Conservation (phyloP, 2,113 vertebrate genomes). For the Cephalopterus ornatus region DNA sequence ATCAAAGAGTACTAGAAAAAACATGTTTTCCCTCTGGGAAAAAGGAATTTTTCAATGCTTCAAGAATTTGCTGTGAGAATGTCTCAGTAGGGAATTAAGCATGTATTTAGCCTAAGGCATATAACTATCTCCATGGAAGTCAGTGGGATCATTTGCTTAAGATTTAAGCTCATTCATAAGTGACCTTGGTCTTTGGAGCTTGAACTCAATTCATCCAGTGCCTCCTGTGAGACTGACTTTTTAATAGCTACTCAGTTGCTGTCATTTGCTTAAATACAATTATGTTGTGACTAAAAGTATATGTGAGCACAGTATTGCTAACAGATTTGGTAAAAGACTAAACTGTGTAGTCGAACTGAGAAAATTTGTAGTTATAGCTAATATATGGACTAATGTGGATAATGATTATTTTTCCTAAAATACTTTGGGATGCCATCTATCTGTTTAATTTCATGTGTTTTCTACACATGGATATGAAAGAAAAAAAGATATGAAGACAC, state of each 20-base stretch:
- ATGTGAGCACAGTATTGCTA: neutral
- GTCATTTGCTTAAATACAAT: neutral
- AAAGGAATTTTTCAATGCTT: neutral
- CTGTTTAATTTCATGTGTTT: neutral
- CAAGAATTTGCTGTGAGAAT: neutral
- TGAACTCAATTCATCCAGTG: neutral
- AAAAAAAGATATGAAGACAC: neutral
- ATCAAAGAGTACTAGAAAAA: neutral
- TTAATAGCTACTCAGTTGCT: neutral
- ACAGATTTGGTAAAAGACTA: neutral
- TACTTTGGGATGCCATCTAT: neutral
- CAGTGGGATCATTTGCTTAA: neutral
- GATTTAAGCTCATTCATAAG: neutral
- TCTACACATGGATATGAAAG: neutral
- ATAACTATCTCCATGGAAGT: neutral
- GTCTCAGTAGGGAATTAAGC: neutral
- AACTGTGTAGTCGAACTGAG: neutral
- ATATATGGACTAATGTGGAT: neutral
- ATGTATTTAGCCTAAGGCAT: neutral
- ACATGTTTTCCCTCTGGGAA: neutral
- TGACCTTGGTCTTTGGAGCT: neutral
- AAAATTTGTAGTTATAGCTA: neutral
- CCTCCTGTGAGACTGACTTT: neutral
- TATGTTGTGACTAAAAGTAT: neutral
- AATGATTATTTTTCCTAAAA: neutral